Base-by-base conservation (phyloP, 2,113 vertebrate genomes). In the Crotophaga sulcirostris region DNA sequence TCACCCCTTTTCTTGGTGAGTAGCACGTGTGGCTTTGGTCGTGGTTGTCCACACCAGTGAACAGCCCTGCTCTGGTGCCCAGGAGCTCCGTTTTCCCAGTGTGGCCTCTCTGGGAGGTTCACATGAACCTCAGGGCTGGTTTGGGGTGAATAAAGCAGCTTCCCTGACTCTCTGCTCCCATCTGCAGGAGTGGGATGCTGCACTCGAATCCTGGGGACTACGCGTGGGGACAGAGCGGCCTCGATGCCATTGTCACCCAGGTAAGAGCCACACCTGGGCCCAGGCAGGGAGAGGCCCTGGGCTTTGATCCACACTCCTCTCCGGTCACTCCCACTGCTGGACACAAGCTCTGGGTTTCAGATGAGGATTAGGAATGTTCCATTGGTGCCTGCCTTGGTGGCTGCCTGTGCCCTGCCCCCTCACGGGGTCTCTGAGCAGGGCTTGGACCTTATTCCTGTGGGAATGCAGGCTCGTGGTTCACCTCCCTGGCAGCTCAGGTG, bases 191-290 rank as follows among this genome's bases (percentile, higher is more conserved):
- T 4, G 99, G 99, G 72, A 99, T 99, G 98, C 97, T 99, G 97
- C 99, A 99, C 96, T 99, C 99, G 25, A 99, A 99, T 73, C 99
- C 99, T 1, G 99, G 99, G 31, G 99, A 99, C 90, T 99, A 99
- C 7, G 99, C 99, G 2, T 99, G 99, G 99, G 99, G 99, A 87
- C 99, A 99, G 97, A 99, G 99, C 44, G 99, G 99, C 89, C 98
- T 99, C 18, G 99, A 99, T 31, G 99, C 99, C 9, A 99, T 99
- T 64, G 99, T 99, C 96, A 99, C 99, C 80, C 99, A 99, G 99
- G 99, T 99, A 96, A 98, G 97, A 91, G 68, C 60, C 87, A 28
- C 59, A 56, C 49, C 6, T 20, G 47, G 21, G 47, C 47, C 47
- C 23, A 12, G 10, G 21, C 20, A 21, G 47, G 24, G 21, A 21